A percentile compares a stretch with the other conserved stretches of the same genome.
phyloP scores from a whole-genome alignment of 2,113 vertebrate genomes.

The cat (Felis catus) region DNA sequence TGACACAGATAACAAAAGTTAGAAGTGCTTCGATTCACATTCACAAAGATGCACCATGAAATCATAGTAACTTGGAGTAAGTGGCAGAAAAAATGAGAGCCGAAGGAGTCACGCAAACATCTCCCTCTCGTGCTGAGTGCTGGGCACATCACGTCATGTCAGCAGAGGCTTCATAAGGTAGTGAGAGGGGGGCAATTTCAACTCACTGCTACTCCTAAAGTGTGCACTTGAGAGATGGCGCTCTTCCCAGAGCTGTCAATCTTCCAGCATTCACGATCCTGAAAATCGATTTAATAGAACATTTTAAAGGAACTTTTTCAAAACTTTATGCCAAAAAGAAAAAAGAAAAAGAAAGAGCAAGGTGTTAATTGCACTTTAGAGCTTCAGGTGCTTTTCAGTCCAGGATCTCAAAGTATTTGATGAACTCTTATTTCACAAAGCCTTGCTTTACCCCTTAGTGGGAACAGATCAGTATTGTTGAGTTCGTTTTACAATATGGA shows the following conservation, averaged over 20 bases:
- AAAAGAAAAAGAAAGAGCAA: constrained; percentile 46
- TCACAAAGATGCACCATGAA: neutral
- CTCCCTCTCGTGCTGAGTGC: neutral
- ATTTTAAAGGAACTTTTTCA: constrained; percentile 69
- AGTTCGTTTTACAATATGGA: neutral
- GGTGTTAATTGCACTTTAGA: constrained; percentile 60
- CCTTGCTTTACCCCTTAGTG: constrained; percentile 39
- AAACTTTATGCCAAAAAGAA: constrained; percentile 63
- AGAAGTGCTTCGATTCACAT: neutral
- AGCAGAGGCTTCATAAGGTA: neutral
- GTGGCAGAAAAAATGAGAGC: neutral
- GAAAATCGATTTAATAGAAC: constrained; percentile 68
- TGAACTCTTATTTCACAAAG: constrained; percentile 39
- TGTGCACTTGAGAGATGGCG: constrained; percentile 57
- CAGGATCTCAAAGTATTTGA: constrained; percentile 25
- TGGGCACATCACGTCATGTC: neutral
- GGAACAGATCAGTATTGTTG: constrained; percentile 23
- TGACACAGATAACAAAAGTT: neutral
- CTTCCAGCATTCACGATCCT: constrained; percentile 51
- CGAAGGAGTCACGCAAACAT: accelerated
- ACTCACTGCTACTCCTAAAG: constrained; percentile 8
- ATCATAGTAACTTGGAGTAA: neutral
- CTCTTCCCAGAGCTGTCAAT: constrained; percentile 77
- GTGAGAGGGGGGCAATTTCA: neutral
- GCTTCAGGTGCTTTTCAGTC: constrained; percentile 52